Percentiles rank a stretch among this genome's conserved stretches.
These are phyloP conservation scores for Zaprionus taronus DNA, from an alignment of 1,140 invertebrate species.

Conservation along the genomic window DNA sequence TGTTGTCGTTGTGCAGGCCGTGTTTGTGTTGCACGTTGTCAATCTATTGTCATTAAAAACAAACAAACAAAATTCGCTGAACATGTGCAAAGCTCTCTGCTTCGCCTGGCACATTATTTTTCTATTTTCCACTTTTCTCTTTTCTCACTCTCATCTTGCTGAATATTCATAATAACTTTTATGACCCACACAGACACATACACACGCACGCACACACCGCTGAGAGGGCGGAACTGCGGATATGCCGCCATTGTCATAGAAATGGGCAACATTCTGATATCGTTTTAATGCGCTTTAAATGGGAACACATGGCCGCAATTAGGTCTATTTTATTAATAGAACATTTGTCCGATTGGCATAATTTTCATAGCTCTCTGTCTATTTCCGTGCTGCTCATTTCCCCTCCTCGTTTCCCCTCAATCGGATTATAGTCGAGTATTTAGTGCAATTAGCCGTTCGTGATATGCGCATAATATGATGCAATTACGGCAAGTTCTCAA, in stretches of 20 bases:
- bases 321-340: conserved; percentile 28
- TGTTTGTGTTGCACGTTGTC: conserved; percentile 64
- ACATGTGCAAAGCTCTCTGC: conserved; percentile 53
- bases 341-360: conserved; percentile 15
- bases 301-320: conserved; percentile 13
- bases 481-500: not conserved
- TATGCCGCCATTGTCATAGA: conserved; percentile 33
- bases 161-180: conserved; percentile 49
- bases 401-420: not conserved
- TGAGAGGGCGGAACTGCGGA: not conserved
- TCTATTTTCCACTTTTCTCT: conserved; percentile 7
- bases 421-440: not conserved
- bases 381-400: not conserved
- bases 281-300: conserved; percentile 35
- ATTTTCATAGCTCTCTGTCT: not conserved
- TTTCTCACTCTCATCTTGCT: not conserved
- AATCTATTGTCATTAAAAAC: conserved; percentile 79
- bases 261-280: conserved; percentile 16
- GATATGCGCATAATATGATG: not conserved
- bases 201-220: not conserved
- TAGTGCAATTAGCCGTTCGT: not conserved
- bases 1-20: conserved; percentile 14
- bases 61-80: conserved; percentile 54
- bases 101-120: conserved; percentile 33
- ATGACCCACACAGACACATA: conserved; percentile 10